Base-by-base conservation (phyloP, 2,113 vertebrate genomes). In the Uropsilus gracilis region DNA sequence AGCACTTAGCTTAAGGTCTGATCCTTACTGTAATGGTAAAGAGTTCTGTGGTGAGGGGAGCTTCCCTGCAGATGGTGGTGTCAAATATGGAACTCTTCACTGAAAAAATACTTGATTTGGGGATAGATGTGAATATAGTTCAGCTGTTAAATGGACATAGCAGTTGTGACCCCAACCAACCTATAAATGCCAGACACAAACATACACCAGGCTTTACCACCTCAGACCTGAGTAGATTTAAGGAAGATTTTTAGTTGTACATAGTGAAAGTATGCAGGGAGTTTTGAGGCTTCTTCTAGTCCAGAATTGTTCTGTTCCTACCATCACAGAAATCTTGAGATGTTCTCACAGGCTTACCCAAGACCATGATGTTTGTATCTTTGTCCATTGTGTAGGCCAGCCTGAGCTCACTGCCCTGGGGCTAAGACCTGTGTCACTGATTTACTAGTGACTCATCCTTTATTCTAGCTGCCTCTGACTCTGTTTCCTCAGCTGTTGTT, bases 401-500 rank as follows among this genome's bases (percentile, higher is more conserved):
- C 26, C 66, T 90, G 88, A 85, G 68, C 77, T 88, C 69, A 24
- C 46, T 87, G 72, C 68, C 44, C 48, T 37, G 4, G 83, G 73
- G 46, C 63, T 22, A 5, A 76, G 50, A n/a, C 69, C 50, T 42
- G 13, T 77, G 91, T 82, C 78, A 26, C 0, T 24, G 50, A 77
- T 50, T 90, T 61, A 55, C 85, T 55, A 12, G 81, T 94, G 89
- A 93, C 53, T 94, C 63, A 91, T 57, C 12, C 0, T 18, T 71
- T 2, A 2, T 44, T 30, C n/a, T 39, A 26, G 28, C 68, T 86
- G 82, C 30, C 17, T 37, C 73, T 88, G 61, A 48, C 59, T 76
- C 81, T 46, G 75, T 50, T 89, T 89, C 90, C 80, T 92, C 53
- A 64, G 57, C 32, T 44, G 4, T 75, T n/a, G 28, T 37, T 22